Evolutionary conservation across 2,797 vertebrate genomes (phyloP).

Genomic region (Micromesistius poutassou): DNA sequence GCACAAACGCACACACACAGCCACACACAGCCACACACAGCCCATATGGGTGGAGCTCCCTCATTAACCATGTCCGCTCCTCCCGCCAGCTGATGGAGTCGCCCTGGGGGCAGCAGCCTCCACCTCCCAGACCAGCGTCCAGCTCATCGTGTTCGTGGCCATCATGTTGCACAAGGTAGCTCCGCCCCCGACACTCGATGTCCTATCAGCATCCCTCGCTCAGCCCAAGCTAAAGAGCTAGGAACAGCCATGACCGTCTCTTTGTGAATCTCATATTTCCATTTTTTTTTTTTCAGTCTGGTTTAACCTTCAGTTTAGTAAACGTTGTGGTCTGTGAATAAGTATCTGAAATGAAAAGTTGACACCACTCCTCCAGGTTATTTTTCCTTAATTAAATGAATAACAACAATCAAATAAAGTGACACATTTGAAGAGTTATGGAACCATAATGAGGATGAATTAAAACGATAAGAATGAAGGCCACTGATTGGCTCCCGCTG

Average conservation of each 20-base stretch:
- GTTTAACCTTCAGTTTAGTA: background rate
- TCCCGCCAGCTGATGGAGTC: conserved; percentile 87
- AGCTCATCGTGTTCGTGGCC: conserved; percentile 98
- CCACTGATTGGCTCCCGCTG: background rate
- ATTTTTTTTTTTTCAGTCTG: too few relatives aligned
- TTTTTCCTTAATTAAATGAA: background rate
- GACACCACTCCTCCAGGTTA: background rate
- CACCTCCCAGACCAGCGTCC: conserved; percentile 96
- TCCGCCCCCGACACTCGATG: background rate
- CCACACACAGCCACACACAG: too few relatives aligned
- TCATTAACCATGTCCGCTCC: background rate
- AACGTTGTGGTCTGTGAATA: background rate
- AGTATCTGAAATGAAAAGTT: background rate
- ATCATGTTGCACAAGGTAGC: conserved; percentile 99
- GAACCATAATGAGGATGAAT: too few relatives aligned
- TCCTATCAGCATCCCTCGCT: background rate
- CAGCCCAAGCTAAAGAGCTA: too few relatives aligned
- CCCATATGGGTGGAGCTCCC: background rate
- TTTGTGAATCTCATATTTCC: too few relatives aligned
- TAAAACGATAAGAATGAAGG: too few relatives aligned
- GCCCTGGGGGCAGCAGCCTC: conserved; percentile 96
- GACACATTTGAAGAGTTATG: too few relatives aligned
- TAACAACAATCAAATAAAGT: too few relatives aligned
- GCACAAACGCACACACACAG: too few relatives aligned
- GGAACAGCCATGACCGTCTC: too few relatives aligned